Conservation (phyloP, 2,113 vertebrate species). For the Malaclemys terrapin region DNA sequence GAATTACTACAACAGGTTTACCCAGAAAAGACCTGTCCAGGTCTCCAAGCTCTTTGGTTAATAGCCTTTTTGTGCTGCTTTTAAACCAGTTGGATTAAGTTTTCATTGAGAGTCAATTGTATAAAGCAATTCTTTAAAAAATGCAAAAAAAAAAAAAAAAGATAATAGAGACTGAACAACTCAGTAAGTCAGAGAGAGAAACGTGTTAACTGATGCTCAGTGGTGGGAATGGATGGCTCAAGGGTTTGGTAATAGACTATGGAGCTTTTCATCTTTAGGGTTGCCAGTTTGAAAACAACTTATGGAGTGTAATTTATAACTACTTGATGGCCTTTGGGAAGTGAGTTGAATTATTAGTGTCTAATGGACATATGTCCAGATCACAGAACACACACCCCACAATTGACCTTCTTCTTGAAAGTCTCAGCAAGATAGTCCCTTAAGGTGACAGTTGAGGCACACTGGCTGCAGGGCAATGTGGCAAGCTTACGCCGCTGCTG, state of each 20-base stretch:
- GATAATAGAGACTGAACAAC: background rate
- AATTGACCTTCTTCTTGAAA: background rate
- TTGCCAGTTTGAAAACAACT: background rate
- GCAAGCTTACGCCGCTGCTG: background rate
- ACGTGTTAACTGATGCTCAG: background rate
- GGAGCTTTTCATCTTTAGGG: background rate
- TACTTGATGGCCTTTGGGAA: background rate
- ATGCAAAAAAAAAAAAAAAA: background rate
- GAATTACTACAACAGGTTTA: conserved; percentile 44
- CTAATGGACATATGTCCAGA: background rate
- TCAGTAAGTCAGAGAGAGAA: background rate
- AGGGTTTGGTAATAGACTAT: background rate
- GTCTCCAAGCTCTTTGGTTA: conserved; percentile 23
- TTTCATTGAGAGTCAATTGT: background rate
- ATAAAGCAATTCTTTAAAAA: background rate
- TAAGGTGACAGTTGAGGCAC: background rate
- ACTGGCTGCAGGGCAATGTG: background rate
- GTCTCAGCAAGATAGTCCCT: background rate
- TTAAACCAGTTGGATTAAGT: background rate
- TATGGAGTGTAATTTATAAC: background rate
- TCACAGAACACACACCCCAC: background rate
- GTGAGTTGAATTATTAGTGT: background rate
- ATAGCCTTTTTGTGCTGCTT: conserved; percentile 34
- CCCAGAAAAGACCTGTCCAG: background rate
- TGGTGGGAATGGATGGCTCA: background rate